Conservation (phyloP, 2,797 vertebrate species). For the Alauda arvensis region DNA sequence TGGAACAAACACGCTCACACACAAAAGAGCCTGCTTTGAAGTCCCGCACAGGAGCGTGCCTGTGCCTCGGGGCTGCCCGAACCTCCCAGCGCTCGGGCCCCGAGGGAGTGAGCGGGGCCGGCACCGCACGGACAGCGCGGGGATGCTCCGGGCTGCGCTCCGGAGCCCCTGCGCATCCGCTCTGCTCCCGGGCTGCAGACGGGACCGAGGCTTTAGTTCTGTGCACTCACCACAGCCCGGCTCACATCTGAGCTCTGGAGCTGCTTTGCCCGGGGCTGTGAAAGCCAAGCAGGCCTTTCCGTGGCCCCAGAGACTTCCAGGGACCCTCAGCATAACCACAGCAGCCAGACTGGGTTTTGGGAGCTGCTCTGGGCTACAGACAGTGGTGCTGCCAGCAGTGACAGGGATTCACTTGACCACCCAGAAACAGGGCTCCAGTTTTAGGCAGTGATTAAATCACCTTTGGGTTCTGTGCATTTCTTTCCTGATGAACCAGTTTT, state of each 20-base stretch:
- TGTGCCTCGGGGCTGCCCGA: not conserved
- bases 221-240: rapidly evolving
- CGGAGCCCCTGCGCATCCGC: rapidly evolving
- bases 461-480: not conserved
- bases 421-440: not conserved
- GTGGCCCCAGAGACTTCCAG: not conserved
- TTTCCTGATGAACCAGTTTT: not conserved
- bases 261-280: not conserved
- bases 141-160: rapidly evolving
- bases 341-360: rapidly evolving
- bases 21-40: conserved; percentile 57
- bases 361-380: rapidly evolving
- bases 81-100: not conserved
- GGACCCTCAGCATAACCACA: not conserved
- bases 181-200: rapidly evolving
- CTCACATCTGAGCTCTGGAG: rapidly evolving
- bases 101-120: not conserved
- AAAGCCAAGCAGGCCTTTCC: rapidly evolving
- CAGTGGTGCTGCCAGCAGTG: rapidly evolving
- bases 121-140: not conserved
- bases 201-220: not conserved
- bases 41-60: conserved; percentile 61
- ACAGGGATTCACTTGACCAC: not conserved
- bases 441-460: too few relatives aligned
- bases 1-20: conserved; percentile 31